A percentile compares a stretch with the other conserved stretches of the same genome.
These are phyloP conservation scores for Recurvirostra avosetta DNA, from an alignment of 2,113 vertebrate species.

Conservation along the genomic window DNA sequence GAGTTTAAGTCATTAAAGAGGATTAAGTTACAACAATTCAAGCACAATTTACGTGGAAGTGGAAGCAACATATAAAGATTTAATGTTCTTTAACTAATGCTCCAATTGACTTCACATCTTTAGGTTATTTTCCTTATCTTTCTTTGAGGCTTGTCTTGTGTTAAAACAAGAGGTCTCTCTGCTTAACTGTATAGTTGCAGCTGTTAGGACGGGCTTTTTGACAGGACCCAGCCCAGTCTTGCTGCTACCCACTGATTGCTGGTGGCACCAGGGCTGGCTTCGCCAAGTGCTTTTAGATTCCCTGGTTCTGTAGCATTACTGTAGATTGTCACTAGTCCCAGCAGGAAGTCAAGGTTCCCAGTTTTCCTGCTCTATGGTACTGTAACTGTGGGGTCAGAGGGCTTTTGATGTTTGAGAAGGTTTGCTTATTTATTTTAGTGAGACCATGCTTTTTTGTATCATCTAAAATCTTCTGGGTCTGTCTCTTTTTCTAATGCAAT, in stretches of 20 bases:
- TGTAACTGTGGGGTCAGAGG: not conserved
- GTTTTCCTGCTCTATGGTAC: not conserved
- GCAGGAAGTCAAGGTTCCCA: not conserved
- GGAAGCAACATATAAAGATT: not conserved
- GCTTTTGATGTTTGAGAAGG: not conserved
- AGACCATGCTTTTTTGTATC: rapidly evolving
- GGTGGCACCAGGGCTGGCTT: not conserved
- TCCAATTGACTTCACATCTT: not conserved
- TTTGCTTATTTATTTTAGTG: not conserved
- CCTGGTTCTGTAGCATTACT: not conserved
- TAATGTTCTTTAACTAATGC: not conserved
- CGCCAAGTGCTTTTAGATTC: not conserved
- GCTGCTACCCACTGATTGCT: not conserved
- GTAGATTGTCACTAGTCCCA: not conserved
- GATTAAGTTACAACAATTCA: not conserved
- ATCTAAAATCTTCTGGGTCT: not conserved
- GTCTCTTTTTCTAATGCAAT: not conserved
- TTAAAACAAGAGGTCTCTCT: not conserved
- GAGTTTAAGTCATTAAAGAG: not conserved
- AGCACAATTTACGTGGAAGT: not conserved
- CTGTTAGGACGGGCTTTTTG: not conserved
- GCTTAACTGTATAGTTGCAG: rapidly evolving
- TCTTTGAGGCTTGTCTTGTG: not conserved
- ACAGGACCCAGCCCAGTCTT: not conserved
- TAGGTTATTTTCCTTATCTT: not conserved